phyloP scores from a whole-genome alignment of 2,888 invertebrate species.

The Timandra comae region DNA sequence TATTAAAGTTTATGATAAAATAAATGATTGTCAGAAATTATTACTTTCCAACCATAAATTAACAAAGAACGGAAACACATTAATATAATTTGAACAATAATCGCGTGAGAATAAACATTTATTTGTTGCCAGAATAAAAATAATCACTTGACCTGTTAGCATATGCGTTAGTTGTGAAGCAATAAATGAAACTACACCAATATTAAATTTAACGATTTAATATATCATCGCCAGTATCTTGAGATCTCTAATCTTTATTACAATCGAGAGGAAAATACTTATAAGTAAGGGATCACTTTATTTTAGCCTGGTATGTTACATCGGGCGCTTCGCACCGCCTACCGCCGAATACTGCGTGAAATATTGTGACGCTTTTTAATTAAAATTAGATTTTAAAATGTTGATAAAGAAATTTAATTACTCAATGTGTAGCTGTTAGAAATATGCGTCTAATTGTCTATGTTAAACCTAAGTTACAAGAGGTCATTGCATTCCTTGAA shows the following conservation, averaged over 20 bases:
- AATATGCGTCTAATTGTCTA: conserved; percentile 21
- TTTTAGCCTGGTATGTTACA: conserved; percentile 41
- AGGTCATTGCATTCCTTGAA: neutral
- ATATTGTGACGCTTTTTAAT: conserved; percentile 75
- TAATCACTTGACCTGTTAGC: conserved; percentile 62
- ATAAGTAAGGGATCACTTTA: conserved; percentile 37
- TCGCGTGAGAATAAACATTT: conserved; percentile 70
- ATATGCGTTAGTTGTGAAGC: conserved; percentile 63
- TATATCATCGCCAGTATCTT: conserved; percentile 54
- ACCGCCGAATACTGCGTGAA: conserved; percentile 69
- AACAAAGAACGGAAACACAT: conserved; percentile 38
- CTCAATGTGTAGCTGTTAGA: conserved; percentile 41
- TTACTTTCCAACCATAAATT: conserved; percentile 45
- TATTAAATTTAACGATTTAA: conserved; percentile 76
- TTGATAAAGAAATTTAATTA: conserved; percentile 71
- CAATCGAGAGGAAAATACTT: conserved; percentile 26
- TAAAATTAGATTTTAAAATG: conserved; percentile 67
- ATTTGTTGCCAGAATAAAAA: conserved; percentile 52
- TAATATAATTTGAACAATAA: conserved; percentile 56
- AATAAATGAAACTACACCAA: conserved; percentile 71
- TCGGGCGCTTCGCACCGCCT: conserved; percentile 59
- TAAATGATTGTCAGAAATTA: neutral
- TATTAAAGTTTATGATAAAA: no score
- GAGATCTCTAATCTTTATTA: conserved; percentile 37
- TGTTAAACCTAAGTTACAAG: neutral